Evolutionary conservation across 2,888 invertebrate species (phyloP), one percentile per base, ranked within the genome.

Genomic region (Mythimna pallens): DNA sequence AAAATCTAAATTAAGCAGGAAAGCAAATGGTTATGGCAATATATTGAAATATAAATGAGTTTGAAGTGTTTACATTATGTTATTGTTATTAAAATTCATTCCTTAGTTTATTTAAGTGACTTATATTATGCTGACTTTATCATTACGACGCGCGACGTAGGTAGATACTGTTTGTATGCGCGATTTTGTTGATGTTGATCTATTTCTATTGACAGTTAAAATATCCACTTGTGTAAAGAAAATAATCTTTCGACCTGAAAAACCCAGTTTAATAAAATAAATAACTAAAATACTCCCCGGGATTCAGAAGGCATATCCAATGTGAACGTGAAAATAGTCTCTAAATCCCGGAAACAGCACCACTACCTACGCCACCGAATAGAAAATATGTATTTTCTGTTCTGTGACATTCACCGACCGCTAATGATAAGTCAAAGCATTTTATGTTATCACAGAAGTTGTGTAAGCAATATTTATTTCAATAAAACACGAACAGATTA

Each of bases 81-180:
- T 50, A 65, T 64, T 68, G 58, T 76, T 73, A 59, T 59, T 70
- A 68, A 68, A 57, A 40, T 71, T 57, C 72, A 82, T 84, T 84
- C 80, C 85, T 77, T 84, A 82, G 40, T 76, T 58, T 78, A 85
- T 76, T 58, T 78, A 85, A 73, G 71, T 81, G 61, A 66, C 47
- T 74, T 82, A 73, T 67, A 57, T 59, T 69, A 61, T 68, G 58
- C 58, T 58, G 54, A 55, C 12, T 47, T 65, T 62, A 40, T 55
- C 54, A 47, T 25, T 61, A 1, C 17, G 22, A 55, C 40, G 30
- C 30, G 30, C 30, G 30, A 30, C 30, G 30, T 30, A 30, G 30
- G 30, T 30, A 30, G 30, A 3, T 30, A 30, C 30, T 30, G 30
- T 30, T 8, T 47, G 63, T 12, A 9, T 34, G 9, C n/a, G 20